Evolutionary conservation across 2,113 vertebrate species (phyloP).

Genomic region (Geococcyx californianus): DNA sequence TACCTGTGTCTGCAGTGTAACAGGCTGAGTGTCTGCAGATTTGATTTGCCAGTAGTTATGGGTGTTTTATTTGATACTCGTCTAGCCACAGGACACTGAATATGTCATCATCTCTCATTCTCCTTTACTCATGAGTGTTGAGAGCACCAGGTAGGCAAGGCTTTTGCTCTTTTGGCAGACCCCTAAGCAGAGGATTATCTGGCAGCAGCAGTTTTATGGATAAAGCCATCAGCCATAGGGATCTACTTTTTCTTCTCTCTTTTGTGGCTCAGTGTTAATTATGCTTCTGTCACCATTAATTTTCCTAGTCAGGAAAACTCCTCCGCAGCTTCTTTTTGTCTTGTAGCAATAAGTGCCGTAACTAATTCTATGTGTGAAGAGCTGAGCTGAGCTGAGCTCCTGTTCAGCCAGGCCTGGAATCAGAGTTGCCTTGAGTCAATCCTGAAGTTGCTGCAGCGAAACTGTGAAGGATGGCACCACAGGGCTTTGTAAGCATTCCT

Average conservation of each 20-base stretch:
- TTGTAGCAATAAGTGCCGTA: neutral
- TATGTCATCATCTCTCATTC: neutral
- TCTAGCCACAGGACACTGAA: neutral
- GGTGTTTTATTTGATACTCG: neutral
- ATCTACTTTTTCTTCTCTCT: neutral
- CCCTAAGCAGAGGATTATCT: neutral
- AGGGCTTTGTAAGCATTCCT: slow-evolving; percentile 37
- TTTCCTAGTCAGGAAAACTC: neutral
- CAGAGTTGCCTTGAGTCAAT: neutral
- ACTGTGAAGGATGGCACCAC: slow-evolving; percentile 43
- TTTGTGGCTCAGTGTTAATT: neutral
- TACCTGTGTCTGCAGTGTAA: neutral
- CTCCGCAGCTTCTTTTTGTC: neutral
- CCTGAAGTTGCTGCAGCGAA: neutral
- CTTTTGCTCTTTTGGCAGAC: neutral
- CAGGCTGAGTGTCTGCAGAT: neutral
- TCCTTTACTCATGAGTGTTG: neutral
- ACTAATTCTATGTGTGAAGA: neutral
- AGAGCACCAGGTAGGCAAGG: fast-evolving
- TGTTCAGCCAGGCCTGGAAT: neutral
- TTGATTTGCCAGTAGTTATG: neutral
- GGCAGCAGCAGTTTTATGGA: neutral
- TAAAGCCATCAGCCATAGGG: neutral
- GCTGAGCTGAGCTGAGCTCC: neutral
- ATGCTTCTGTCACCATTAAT: neutral